Evolutionary conservation across 2,797 vertebrate genomes (phyloP).

Genomic region (Galago senegalensis): DNA sequence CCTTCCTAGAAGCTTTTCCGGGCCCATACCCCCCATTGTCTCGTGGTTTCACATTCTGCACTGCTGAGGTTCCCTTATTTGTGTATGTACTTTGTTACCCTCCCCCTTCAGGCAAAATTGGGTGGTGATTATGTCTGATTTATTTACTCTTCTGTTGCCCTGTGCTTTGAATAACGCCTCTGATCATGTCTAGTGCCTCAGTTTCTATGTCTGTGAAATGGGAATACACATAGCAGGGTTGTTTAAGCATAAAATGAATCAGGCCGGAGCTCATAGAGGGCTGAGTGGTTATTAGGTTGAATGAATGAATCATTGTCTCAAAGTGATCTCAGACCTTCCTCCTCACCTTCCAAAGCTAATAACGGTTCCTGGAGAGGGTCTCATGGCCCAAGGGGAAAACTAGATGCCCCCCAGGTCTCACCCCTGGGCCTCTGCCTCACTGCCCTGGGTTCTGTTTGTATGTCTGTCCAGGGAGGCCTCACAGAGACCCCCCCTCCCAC

Average conservation of each 20-base stretch:
- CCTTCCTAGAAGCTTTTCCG: background rate
- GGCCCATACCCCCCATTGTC: background rate
- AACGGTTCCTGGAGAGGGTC: background rate
- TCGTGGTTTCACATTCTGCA: background rate
- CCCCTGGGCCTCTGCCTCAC: background rate
- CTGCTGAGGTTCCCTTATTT: rapidly evolving
- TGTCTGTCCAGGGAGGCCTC: background rate
- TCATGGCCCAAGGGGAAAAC: background rate
- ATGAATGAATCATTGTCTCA: background rate
- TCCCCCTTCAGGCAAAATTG: background rate
- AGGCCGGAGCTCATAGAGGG: background rate
- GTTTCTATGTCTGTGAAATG: background rate
- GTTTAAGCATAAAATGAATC: background rate
- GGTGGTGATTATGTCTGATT: background rate
- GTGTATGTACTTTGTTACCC: background rate
- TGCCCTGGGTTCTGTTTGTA: background rate
- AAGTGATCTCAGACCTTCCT: background rate
- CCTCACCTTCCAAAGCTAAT: background rate
- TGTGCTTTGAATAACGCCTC: background rate
- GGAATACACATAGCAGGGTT: background rate
- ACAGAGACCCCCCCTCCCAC: background rate
- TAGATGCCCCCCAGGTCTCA: background rate
- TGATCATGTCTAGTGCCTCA: background rate
- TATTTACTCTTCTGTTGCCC: background rate
- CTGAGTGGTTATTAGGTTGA: too few relatives aligned